Evolutionary conservation across 2,797 vertebrate species (phyloP).

Genomic region (Botia kubotai): DNA sequence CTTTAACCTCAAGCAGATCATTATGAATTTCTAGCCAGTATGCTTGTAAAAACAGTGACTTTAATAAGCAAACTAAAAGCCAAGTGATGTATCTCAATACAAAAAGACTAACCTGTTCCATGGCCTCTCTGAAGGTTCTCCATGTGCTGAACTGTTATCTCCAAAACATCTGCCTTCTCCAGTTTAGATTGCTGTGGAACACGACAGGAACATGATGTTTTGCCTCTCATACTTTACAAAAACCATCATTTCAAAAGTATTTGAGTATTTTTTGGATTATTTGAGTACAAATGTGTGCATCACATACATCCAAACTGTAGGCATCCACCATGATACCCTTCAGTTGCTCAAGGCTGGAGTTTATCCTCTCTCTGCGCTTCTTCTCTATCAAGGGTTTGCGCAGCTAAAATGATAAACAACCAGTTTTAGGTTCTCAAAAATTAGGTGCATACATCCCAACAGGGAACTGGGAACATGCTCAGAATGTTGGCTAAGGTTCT

Average conservation of each 20-base stretch:
- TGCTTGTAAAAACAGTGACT: no score
- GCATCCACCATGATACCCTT: constrained; percentile 73
- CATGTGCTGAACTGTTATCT: constrained; percentile 73
- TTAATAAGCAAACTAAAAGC: no score
- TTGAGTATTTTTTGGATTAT: background rate
- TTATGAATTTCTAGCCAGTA: no score
- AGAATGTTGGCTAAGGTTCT: no score
- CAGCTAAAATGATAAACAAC: constrained; percentile 56
- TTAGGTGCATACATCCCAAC: background rate
- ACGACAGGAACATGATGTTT: background rate
- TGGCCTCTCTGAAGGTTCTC: constrained; percentile 65
- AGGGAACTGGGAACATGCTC: no score
- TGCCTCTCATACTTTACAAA: background rate
- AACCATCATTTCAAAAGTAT: background rate
- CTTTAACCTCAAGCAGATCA: no score
- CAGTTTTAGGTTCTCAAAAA: background rate
- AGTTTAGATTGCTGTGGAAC: constrained; percentile 68
- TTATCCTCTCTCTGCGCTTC: constrained; percentile 69
- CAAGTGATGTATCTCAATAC: background rate
- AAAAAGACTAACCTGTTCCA: constrained; percentile 54
- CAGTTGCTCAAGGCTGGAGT: constrained; percentile 70
- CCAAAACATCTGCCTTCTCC: constrained; percentile 72
- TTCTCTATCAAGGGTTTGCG: constrained; percentile 71
- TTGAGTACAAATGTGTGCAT: background rate
- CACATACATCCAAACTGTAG: constrained; percentile 71